Base-by-base conservation (phyloP, 2,888 invertebrate genomes). In the Gastrophysa polygoni region DNA sequence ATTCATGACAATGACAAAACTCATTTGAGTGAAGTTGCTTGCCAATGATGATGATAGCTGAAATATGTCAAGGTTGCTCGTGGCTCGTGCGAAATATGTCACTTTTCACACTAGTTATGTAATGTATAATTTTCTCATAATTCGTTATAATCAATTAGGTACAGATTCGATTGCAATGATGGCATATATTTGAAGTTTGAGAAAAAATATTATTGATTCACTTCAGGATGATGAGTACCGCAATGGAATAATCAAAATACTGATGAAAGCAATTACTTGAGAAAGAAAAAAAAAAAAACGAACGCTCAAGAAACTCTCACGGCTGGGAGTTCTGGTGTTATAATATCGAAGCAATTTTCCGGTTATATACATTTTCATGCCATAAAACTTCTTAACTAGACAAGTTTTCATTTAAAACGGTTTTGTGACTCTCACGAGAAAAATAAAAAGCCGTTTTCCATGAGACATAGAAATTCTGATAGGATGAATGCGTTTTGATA, bases 331-430 rank as follows among this genome's bases (percentile, higher is more conserved):
- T 38, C 14, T 14, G n/a, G 14, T 14, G 38, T 38, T 32, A 38
- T 38, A 38, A 38, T 38, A 38, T 38, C 38, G 38, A 38, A 11
- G 38, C 38, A 38, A 38, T 38, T 38, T 38, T 11, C 38, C 38
- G 14, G 38, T 38, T 38, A 14, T 38, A 38, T 38, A 38, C 38
- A 38, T 38, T 38, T 38, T 38, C 14, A 14, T 38, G 59, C 59
- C 47, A 50, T 59, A 63, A 59, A 63, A 63, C 58, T 63, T 63
- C 63, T 50, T 29, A 44, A 59, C 63, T 46, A 59, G 63, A 59
- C 63, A 63, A 50, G 59, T 59, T 63, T 56, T 55, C 55, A 50
- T 29, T 29, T 16, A 55, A 47, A 55, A 44, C 14, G 52, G 57
- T 58, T 63, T 59, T 59, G 63, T 44, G 47, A 38, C 50, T 51